Base-by-base conservation (phyloP, 2,797 vertebrate genomes). In the Scolopax rusticola region DNA sequence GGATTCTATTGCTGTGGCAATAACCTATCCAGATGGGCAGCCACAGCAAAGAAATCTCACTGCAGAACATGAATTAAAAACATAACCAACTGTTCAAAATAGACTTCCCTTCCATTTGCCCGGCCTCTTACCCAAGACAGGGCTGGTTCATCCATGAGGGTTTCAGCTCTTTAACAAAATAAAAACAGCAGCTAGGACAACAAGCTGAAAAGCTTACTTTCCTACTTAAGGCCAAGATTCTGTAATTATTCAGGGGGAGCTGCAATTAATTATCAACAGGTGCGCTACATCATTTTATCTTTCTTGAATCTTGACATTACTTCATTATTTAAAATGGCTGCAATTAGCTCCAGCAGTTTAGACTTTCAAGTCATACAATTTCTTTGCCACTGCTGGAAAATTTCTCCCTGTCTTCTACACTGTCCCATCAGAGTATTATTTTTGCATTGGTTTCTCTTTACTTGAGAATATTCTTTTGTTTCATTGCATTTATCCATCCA, bases 181-280 rank as follows among this genome's bases (percentile, higher is more conserved):
- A 50, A 63, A 53, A 91, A 63, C 7, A 74, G 38, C 14, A 89
- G 45, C 40, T 73, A 95, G 32, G 51, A 60, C 82, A 95, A 86
- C 11, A 54, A 84, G 48, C 63, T 76, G 54, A 60, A 95, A 94
- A 95, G 18, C 60, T 70, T 68, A 28, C 27, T 75, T 82, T 57
- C 25, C 32, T 15, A 47, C 47, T 84, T 84, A 41, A 57, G 59
- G 45, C 47, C 27, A 83, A 64, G 41, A 91, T 77, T 74, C 57
- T 36, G 27, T 87, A 90, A 93, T 79, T 92, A 94, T 64, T 85
- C 84, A 79, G 69, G 12, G 24, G 5, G 10, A 89, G 43, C 14
- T 63, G 32, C 64, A 93, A 81, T 90, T 86, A 91, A 88, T 94
- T 87, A 91, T 41, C 48, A 93, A 88, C 30, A 87, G 67, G 33